Base-by-base conservation (phyloP, 2,797 vertebrate genomes). In the Taenioides sp. region DNA sequence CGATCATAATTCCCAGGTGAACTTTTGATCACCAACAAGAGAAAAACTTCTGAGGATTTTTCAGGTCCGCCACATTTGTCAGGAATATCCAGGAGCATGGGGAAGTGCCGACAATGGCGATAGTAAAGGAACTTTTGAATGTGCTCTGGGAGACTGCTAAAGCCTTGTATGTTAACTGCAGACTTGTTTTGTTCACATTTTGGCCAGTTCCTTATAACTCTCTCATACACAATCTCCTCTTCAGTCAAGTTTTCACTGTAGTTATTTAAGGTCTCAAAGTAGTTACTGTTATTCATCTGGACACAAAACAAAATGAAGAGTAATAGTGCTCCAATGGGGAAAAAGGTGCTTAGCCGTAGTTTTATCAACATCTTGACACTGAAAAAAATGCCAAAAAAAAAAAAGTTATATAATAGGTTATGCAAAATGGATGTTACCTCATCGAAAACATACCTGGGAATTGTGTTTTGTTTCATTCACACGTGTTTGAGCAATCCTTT, bases 1-100 rank as follows among this genome's bases (percentile, higher is more conserved):
- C 94, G 93, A 1, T 94, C 93, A 0, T 95, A 96, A 81, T 96
- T 96, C 0, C 0, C 1, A 0, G 96, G 95, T 0, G 93, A 92
- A 0, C 94, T 96, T 84, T 96, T 97, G 76, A 97, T 90, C 59
- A 92, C 95, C 22, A 97, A 85, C 16, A 97, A 90, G 62, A 98
- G 91, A 78, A 96, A 96, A n/a, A 95, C 80, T 0, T 87, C 47
- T 6, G 4, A 17, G 1, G 94, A 95, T 0, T 71, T 68, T 1
- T 81, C 16, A 0, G 81, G 69, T 58, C 89, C 86, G 0, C 92
- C 81, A 0, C 96, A 97, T 81, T 97, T 96, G 4, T 69, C 3
- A 0, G 91, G 93, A 0, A 84, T 0, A 0, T 93, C 80, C 28
- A 94, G 93, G 3, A 96, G 83, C 72, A 84, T 76, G 0, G 80